Base-by-base conservation (phyloP, 1,140 invertebrate genomes). In the Heliconius himera region DNA sequence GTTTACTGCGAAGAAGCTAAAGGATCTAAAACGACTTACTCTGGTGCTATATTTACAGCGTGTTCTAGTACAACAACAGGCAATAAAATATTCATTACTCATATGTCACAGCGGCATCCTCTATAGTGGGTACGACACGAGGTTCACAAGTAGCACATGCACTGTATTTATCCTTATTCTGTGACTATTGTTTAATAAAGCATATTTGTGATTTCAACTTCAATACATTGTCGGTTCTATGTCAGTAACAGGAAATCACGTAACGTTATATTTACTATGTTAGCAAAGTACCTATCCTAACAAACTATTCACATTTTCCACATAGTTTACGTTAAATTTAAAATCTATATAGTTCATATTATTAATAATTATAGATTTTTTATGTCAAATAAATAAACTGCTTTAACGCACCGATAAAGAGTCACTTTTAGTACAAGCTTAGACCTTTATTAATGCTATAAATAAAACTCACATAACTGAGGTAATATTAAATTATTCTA, bases 41-140 rank as follows among this genome's bases (percentile, higher is more conserved):
- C 56, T 72, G 33, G 46, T 72, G 83, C 60, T 66, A 66, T 66
- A 29, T 73, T 79, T 82, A 83, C 73, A 75, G 75, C 70, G 78
- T 82, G 77, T 82, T 77, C 81, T 79, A 84, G 74, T 81, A 83
- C 76, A 82, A 81, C 80, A 79, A 88, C 82, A 84, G 86, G 83
- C 88, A 93, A 93, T 93, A 92, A 92, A 93, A 93, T 88, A 90
- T 88, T 90, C 90, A 94, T 94, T 87, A 91, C 86, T 94, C 90
- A 94, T 86, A 82, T 89, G 91, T 89, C 90, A 88, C 74, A 81
- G 82, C 88, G 85, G 86, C 85, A 86, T 88, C 88, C 88, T 88
- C 85, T 80, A 85, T 84, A 86, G 81, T 85, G 86, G 81, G 85
- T 88, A 85, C 79, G 81, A 77, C 79, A 83, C 80, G 84, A 81